Base-by-base conservation (phyloP, 2,888 invertebrate genomes). In the Gortyna flavago region DNA sequence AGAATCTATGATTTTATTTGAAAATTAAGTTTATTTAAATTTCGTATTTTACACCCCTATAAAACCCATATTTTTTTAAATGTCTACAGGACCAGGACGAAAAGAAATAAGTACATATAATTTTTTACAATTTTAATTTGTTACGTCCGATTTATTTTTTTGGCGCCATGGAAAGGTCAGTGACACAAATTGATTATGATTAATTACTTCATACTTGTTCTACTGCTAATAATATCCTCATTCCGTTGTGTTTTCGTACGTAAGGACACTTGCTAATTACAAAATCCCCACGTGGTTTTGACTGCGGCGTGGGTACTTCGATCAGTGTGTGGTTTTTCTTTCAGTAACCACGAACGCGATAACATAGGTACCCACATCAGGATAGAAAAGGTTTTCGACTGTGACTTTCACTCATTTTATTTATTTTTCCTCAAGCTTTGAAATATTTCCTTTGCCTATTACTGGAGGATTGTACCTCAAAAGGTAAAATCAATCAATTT, bases 141-240 rank as follows among this genome's bases (percentile, higher is more conserved):
- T 9, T n/a, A 6, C 2, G 13, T n/a, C 13, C 32, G 1, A 25
- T 35, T 32, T 79, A 78, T 81, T 79, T 78, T 69, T 66, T 38
- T 62, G 18, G 29, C 51, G 29, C 16, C 29, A 32, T 70, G 67
- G 62, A 74, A 84, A 54, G 68, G 29, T 75, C 18, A 64, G 67
- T 59, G 85, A 68, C 75, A 75, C 62, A 71, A 84, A 84, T 75
- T 71, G 57, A 84, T 41, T 70, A 84, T 84, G 84, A 82, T 80
- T 80, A 71, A 82, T 84, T 80, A 80, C 59, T 69, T 59, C 48
- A 54, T 38, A 57, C 62, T 74, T 65, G 18, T 59, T 6, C 11
- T 41, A 25, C 18, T 66, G 29, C 41, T 66, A 73, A 65, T 79
- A 81, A 74, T 32, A 62, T 59, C 57, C 67, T 67, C 41, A 81